Percentiles rank a stretch among this genome's conserved stretches.
Conservation (phyloP, 2,113 vertebrate genomes). For the Rhinolophus sinicus region DNA sequence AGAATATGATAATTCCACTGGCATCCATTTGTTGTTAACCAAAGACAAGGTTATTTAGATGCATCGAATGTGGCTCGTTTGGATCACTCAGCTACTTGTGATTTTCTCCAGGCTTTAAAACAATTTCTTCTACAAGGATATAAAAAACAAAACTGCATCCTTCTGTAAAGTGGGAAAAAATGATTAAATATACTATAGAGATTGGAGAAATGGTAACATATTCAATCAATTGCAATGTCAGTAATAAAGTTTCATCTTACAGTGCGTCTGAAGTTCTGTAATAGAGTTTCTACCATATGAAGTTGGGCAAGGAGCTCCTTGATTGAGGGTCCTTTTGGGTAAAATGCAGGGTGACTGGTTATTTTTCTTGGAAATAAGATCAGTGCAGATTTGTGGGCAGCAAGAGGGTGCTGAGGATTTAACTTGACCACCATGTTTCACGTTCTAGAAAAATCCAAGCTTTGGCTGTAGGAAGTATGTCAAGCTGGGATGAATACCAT, state of each 20-base stretch:
- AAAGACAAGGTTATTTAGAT: conserved; percentile 54
- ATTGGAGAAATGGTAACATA: not conserved
- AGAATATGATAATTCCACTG: conserved; percentile 58
- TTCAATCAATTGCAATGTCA: not conserved
- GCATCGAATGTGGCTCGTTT: not conserved
- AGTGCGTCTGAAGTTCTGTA: not conserved
- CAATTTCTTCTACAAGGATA: not conserved
- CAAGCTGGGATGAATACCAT: not conserved
- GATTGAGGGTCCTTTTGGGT: not conserved
- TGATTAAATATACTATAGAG: not conserved
- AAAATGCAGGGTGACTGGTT: not conserved
- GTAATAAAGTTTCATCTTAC: not conserved
- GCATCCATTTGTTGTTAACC: conserved; percentile 37
- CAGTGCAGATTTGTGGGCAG: not conserved
- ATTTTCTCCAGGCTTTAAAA: conserved; percentile 10
- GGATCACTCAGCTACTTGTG: conserved; percentile 43
- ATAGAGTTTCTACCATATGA: not conserved
- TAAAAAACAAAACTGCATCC: not conserved
- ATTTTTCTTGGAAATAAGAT: conserved; percentile 17
- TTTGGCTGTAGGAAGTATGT: not conserved
- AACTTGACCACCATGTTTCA: not conserved
- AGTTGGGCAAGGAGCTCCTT: not conserved
- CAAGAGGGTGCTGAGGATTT: not conserved
- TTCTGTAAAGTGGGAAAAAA: not conserved
- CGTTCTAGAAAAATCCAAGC: not conserved